A percentile compares a stretch with the other conserved stretches of the same genome.
Conservation (phyloP, 2,888 invertebrate genomes). For the Gasteruption jaculator region DNA sequence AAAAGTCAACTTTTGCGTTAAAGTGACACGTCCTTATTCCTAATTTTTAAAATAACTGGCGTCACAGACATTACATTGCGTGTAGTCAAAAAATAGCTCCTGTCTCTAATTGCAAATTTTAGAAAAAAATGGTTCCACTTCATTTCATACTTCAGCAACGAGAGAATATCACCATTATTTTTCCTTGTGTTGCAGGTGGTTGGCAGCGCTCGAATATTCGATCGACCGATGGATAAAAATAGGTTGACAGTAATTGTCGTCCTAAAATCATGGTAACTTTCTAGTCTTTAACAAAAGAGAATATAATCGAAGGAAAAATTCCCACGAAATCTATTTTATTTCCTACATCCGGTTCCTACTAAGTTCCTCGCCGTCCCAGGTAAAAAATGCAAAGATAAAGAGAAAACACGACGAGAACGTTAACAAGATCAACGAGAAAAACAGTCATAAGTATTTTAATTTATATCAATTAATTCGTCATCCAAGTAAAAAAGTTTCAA, state of each 20-base stretch:
- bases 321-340: background rate
- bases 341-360: conserved; percentile 1
- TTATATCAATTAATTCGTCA: no score
- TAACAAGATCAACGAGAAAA: no score
- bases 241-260: conserved; percentile 54
- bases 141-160: conserved; percentile 4
- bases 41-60: no score
- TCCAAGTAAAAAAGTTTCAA: no score
- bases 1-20: no score
- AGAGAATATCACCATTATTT: background rate
- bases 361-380: conserved; percentile 7
- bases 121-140: conserved; percentile 10
- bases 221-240: conserved; percentile 91
- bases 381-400: no score
- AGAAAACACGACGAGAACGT: no score
- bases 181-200: conserved; percentile 67
- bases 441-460: no score
- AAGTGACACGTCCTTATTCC: no score
- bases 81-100: conserved; percentile 1
- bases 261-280: background rate
- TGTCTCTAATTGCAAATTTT: background rate
- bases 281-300: conserved; percentile 1
- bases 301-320: conserved; percentile 1
- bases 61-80: no score
- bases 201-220: conserved; percentile 89